Base-by-base conservation (phyloP, 2,888 invertebrate species). In the Apamea crenata region DNA sequence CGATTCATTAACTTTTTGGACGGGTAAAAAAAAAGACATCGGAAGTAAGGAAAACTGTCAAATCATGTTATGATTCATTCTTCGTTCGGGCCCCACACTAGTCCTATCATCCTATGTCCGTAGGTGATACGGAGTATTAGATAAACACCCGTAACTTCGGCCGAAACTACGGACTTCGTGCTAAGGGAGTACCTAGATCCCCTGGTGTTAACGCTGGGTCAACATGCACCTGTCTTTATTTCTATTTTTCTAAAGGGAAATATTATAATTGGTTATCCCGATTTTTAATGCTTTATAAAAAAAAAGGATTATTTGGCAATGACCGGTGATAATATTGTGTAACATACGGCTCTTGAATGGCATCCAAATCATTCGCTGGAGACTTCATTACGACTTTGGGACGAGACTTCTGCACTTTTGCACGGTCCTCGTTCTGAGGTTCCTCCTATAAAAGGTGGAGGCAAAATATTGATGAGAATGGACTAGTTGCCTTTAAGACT, bases 341-440 rank as follows among this genome's bases (percentile, higher is more conserved):
- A 18, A 83, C 86, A n/a, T 79, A 85, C 86, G 86, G 83, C 21
- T 83, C 86, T 32, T 78, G 40, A 1, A 68, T 3, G 14, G 53
- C 56, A 68, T 85, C 86, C 59, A 85, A 68, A 67, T 78, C 67
- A 0, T 40, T 4, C 12, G 80, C 80, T 14, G 84, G 80, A 8
- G 75, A 4, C 40, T 12, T 59, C 72, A 78, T 74, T 25, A 59
- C 0, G 4, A 86, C 70, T 47, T 80, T 78, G 16, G 84, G 86
- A 36, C 86, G 86, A 32, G 81, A 75, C 67, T 68, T 81, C 25
- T 83, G 80, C 5, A 80, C 74, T n/a, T 61, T 50, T n/a, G 14
- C 40, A 1, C 86, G 78, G 1, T 80, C 61, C 2, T 47, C 14
- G 29, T 86, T 78, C 25, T 21, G 25, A 36, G 16, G 69, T 61